Evolutionary conservation across 2,888 invertebrate species (phyloP), one percentile per base, ranked within the genome.

Genomic region (Adelphocoris suturalis): DNA sequence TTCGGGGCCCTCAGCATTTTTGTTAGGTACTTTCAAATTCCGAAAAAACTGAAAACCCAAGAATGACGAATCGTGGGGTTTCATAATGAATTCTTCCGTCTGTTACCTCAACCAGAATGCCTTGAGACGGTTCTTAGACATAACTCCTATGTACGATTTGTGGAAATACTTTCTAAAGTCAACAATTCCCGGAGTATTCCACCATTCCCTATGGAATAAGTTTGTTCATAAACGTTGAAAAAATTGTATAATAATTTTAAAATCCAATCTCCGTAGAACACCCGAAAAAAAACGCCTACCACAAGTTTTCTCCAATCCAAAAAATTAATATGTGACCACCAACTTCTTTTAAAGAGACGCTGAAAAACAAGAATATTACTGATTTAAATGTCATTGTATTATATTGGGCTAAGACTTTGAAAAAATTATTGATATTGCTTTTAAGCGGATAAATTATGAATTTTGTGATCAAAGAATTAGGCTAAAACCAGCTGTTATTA

Each of bases 401-500:
- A 76, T 90, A 90, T 87, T 90, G 87, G 90, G 87, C 86, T 90
- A 90, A 81, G 88, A 88, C 88, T 88, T 88, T 88, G 28, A 52
- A 78, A 52, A 57, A n/a, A 57, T 57, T 76, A 88, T 88, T 88
- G 88, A 86, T 86, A 86, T 86, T 86, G 68, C 75, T 75, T 86
- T 86, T 48, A 86, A 86, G 86, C 75, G 86, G 68, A 47, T 46
- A 75, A 86, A 68, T 86, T 86, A 86, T 90, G 68, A 87, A 90
- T 90, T 90, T 90, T 90, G 90, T 90, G 90, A 90, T 90, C 90
- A 90, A 90, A 90, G 84, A 90, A 88, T 88, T 88, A 88, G 88
- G 88, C 48, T 88, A 88, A 88, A 78, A 88, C 57, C 88, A 48
- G 88, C 88, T 88, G 88, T 88, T 88, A 88, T 88, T 88, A 78